Evolutionary conservation across 2,888 invertebrate genomes (phyloP).

Genomic region (Eupithecia subfuscata): DNA sequence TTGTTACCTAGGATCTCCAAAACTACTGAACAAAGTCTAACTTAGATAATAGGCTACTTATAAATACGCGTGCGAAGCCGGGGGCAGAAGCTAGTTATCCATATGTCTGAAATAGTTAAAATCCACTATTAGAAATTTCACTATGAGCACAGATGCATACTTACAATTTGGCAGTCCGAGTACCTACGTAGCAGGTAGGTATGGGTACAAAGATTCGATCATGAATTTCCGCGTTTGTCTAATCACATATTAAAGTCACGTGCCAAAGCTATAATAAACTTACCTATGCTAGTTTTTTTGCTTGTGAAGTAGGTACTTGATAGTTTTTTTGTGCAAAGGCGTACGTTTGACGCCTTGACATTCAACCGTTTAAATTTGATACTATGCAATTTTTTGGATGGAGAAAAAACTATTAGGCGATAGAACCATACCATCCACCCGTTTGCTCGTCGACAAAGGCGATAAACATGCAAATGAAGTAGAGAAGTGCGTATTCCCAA

Average conservation of each 20-base stretch:
- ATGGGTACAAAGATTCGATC: conserved; percentile 12
- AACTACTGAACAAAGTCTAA: no score
- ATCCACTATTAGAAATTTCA: no score
- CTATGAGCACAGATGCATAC: background rate
- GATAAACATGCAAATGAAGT: background rate
- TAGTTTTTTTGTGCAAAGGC: conserved; percentile 9
- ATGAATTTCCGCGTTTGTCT: conserved; percentile 27
- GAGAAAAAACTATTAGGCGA: background rate
- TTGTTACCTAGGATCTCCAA: no score
- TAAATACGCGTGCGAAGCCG: no score
- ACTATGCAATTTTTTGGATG: background rate
- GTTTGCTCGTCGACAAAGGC: no score
- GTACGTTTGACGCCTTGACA: conserved; percentile 10
- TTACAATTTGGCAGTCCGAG: background rate
- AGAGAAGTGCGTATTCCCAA: background rate
- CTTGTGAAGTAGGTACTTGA: conserved; percentile 17
- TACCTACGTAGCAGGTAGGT: conserved; percentile 3
- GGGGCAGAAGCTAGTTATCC: no score
- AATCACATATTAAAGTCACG: conserved; percentile 31
- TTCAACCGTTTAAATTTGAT: background rate
- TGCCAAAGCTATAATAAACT: conserved; percentile 22
- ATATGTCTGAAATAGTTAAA: no score
- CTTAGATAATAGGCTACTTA: no score
- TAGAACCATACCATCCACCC: background rate
- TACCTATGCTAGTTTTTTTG: conserved; percentile 23